Base-by-base conservation (phyloP, 2,113 vertebrate species). In the Thomomys bottae region DNA sequence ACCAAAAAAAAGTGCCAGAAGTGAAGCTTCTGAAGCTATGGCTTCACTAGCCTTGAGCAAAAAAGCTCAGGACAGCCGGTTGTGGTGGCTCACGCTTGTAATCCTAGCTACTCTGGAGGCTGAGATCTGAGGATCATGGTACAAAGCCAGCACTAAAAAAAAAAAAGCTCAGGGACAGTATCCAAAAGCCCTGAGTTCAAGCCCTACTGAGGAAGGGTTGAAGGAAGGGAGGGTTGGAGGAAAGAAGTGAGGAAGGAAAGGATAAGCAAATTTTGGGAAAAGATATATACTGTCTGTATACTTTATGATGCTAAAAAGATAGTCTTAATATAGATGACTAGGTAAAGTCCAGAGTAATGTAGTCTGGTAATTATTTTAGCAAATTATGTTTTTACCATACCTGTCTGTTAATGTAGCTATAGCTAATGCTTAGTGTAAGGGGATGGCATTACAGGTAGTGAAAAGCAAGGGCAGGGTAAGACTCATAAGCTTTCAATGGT, bases 251-350 rank as follows among this genome's bases (percentile, higher is more conserved):
- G 40, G 28, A 92, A 28, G 30, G 45, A 49, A 49, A 49, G 45
- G 45, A 12, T 49, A 12, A 49, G 45, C 45, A 49, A 49, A 12
- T 49, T 49, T 49, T 49, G 45, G n/a, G 40, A 89, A 68, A n/a
- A 61, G 7, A 57, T 42, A 77, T 70, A 84, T 18, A 66, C 91
- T 38, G 17, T 57, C 66, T 87, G 40, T 32, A 49, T 76, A 84
- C 6, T 68, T 66, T 40, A 61, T 4, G 30, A 77, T 77, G 64
- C 28, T 88, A 75, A 81, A 26, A 42, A 91, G 72, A 40, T 36
- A 86, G 63, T 49, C 68, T 92, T 81, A 84, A 80, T 81, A 77
- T 36, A 2, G 42, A 76, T 92, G 88, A 67, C 75, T 86, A 84
- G 57, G 67, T 87, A 21, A 90, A 93, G 42, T 64, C 28, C 68